Evolutionary conservation across 2,888 invertebrate genomes (phyloP).

Genomic region (Tipula unca): DNA sequence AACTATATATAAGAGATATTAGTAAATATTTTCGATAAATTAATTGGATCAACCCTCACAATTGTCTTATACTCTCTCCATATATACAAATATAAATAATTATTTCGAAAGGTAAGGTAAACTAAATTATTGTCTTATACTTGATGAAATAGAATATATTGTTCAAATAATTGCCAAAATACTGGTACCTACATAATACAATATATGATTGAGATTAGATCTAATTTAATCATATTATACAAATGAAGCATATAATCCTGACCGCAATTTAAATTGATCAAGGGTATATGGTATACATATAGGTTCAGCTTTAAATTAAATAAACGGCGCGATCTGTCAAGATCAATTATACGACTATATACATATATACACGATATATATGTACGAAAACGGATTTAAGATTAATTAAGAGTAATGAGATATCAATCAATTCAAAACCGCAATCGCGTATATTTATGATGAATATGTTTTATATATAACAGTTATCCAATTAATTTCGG

Average conservation of each 20-base stretch:
- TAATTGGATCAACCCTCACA: not conserved
- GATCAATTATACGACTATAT: not conserved
- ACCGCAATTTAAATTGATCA: not conserved
- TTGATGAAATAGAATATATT: not conserved
- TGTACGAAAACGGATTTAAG: not conserved
- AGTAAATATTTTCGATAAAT: not conserved
- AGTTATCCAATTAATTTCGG: not conserved
- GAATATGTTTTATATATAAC: not conserved
- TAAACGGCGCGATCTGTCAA: not conserved
- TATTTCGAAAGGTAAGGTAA: not conserved
- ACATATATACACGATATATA: not conserved
- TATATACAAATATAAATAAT: too few relatives aligned
- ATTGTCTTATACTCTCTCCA: too few relatives aligned
- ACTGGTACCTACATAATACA: not conserved
- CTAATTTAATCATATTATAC: not conserved
- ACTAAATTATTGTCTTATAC: not conserved
- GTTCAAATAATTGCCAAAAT: not conserved
- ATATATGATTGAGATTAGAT: not conserved
- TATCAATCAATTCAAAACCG: not conserved
- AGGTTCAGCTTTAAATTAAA: not conserved
- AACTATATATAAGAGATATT: too few relatives aligned
- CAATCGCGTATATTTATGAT: not conserved
- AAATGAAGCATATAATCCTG: not conserved
- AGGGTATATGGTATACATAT: too few relatives aligned
- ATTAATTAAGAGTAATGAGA: not conserved